Base-by-base conservation (phyloP, 1,140 invertebrate species). In the Leptinotarsa defecta region DNA sequence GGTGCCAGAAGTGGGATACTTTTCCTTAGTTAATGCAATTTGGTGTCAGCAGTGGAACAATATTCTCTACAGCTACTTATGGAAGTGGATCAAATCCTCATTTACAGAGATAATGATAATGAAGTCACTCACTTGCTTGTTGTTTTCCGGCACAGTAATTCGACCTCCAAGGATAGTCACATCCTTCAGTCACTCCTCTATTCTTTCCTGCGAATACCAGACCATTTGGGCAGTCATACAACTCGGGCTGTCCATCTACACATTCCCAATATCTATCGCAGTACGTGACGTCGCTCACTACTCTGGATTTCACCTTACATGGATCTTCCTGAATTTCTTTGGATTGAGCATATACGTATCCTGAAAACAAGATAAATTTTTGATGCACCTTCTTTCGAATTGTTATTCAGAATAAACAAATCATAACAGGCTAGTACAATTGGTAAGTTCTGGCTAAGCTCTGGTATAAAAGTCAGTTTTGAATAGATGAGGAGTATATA, bases 231-330 rank as follows among this genome's bases (percentile, higher is more conserved):
- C 95, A 97, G 86, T 96, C 94, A 84, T 94, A 95, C 48, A 95
- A 86, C 76, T 95, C 92, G 0, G 93, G 91, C 80, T 94, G 91
- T 0, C 93, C 93, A 76, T 87, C 87, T 11, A 93, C 89, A 82
- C 94, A 96, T 84, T 95, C 94, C 93, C 94, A 95, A 82, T 95
- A 96, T 77, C 94, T 90, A 86, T 96, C 94, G 82, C 95, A 96
- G 82, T 95, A 94, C 24, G 92, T 93, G 75, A 90, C 88, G 80
- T 96, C 94, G 1, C 89, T 89, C 0, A 93, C 91, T 0, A 95
- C 90, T 48, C 93, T 87, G 0, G 90, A 87, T 85, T 94, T 94
- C 3, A 88, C 89, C 84, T 94, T 91, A 85, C 94, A 95, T 0
- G 94, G 93, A 84, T 94, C 92, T 79, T 93, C 92, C 79, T 92